Conservation (phyloP, 2,888 invertebrate genomes). For the Eristalis tenax region DNA sequence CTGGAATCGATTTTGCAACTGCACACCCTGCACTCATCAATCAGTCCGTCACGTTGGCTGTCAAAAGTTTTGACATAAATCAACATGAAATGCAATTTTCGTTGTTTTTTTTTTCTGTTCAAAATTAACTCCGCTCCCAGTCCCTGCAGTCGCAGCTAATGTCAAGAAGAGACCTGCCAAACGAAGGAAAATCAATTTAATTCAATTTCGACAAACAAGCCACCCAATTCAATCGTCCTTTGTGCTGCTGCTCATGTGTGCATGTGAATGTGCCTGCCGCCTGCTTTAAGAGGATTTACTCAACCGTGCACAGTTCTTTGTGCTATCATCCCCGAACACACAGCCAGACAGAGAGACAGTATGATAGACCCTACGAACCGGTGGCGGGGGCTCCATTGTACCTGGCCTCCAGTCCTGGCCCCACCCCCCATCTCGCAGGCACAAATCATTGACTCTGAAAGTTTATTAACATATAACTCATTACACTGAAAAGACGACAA, state of each 20-base stretch:
- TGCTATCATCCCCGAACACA: slow-evolving; percentile 16
- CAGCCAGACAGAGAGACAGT: background rate
- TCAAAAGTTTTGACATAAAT: slow-evolving; percentile 57
- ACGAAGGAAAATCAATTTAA: slow-evolving; percentile 57
- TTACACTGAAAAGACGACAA: slow-evolving; percentile 24
- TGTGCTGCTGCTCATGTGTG: background rate
- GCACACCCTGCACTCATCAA: slow-evolving; percentile 28
- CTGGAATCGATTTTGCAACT: slow-evolving; percentile 20
- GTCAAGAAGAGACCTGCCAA: slow-evolving; percentile 7
- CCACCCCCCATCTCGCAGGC: background rate
- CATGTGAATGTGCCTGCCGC: background rate
- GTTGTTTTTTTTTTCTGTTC: background rate
- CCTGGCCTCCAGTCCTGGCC: background rate
- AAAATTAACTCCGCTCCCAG: background rate
- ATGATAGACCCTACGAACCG: too few relatives aligned
- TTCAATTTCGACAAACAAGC: slow-evolving; percentile 56
- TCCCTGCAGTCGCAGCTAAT: background rate
- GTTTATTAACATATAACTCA: slow-evolving; percentile 43
- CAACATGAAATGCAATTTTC: slow-evolving; percentile 59
- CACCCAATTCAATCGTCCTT: background rate
- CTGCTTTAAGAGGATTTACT: slow-evolving; percentile 14
- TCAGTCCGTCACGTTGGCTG: slow-evolving; percentile 37
- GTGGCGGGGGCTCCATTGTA: background rate
- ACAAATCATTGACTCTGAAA: slow-evolving; percentile 36
- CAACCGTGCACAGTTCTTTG: slow-evolving; percentile 12